A percentile compares a stretch with the other conserved stretches of the same genome.
phyloP scores from a whole-genome alignment of 2,797 vertebrate species.

The Varecia variegata region DNA sequence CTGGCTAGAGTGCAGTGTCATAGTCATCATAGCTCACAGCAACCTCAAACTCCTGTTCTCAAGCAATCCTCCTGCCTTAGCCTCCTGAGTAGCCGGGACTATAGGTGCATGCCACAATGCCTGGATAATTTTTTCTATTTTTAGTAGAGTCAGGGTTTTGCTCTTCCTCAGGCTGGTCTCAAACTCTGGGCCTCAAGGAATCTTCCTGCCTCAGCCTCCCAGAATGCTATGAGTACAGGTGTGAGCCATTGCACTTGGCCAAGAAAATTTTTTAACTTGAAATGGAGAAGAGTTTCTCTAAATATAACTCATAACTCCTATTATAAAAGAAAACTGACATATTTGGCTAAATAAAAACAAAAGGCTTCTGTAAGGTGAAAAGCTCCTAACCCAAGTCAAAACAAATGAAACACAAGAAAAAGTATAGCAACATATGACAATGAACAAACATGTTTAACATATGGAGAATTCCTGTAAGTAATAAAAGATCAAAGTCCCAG shows the following conservation, averaged over 20 bases:
- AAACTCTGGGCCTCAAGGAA: not conserved
- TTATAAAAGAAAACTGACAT: not conserved
- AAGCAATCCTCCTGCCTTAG: not conserved
- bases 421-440: not conserved
- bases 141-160: not conserved
- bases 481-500: not conserved
- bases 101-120: no score
- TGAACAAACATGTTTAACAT: not conserved
- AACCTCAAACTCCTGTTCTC: not conserved
- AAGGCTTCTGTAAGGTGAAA: slow-evolving; percentile 4
- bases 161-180: not conserved
- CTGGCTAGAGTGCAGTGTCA: not conserved
- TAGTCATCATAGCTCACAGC: not conserved
- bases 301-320: not conserved
- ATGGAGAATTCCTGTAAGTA: not conserved
- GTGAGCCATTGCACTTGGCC: not conserved
- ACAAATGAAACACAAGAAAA: not conserved
- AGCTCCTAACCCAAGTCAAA: not conserved
- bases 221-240: not conserved
- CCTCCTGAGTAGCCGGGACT: not conserved
- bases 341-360: slow-evolving; percentile 31
- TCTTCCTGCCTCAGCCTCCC: not conserved
- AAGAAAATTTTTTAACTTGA: not conserved
- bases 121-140: not conserved
- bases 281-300: not conserved